Evolutionary conservation across 92 coral and sea anemone genomes (phyloP), one percentile per base, ranked within the genome.

Genomic region (Hydrozoanthus gracilis): DNA sequence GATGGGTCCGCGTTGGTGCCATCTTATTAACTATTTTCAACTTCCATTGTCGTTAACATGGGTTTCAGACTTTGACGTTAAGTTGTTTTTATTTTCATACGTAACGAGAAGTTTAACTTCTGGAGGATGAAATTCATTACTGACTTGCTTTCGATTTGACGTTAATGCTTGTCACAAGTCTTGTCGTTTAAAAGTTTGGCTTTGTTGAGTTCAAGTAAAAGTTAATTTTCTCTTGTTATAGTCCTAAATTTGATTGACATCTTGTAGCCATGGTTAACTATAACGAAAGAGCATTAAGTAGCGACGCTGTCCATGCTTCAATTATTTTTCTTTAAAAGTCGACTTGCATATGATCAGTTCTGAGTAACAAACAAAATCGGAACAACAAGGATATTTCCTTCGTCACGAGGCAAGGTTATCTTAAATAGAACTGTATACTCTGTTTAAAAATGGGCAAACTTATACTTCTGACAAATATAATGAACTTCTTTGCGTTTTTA

Each of bases 181-280:
- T 56, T 12, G 39, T 61, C 83, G n/a, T 80, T 80, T 48, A 80
- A 14, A 46, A 49, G 47, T 62, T 62, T 62, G n/a, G 7, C 49
- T 80, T 65, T 62, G 73, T 79, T 79, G 11, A 65, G 3, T 5
- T 48, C 54, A 13, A 56, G 82, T 77, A 56, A 79, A 76, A 79
- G 73, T 48, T 65, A 65, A 80, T 80, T 80, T 78, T 13, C 71
- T n/a, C n/a, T 27, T 27, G 39, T 39, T 44, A 49, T 49, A 80
- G 62, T 20, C 60, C 18, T 49, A 65, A 65, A 12, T 65, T 80
- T 80, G 85, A 80, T 66, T 80, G 85, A 66, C 85, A 80, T 73
- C 4, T 35, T 68, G 75, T 18, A 80, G 55, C 66, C n/a, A 15
- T 17, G 47, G 75, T 80, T 80, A 66, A 48, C 60, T 17, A 8